Percentiles rank a stretch among this genome's conserved stretches.
Conservation (phyloP, 2,797 vertebrate species). For the Leucoraja ocellata region DNA sequence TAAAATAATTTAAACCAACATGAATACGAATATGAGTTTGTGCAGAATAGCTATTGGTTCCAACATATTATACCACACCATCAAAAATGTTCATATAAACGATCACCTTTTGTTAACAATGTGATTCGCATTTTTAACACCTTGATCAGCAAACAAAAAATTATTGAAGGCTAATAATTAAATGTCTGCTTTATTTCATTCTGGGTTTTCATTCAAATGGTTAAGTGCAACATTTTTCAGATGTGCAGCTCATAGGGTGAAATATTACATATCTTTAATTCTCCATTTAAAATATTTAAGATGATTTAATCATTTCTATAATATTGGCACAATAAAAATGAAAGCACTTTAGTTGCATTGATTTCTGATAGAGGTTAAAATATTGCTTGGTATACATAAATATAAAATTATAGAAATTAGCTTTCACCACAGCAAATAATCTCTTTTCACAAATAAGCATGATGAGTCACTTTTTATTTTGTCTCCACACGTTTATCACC, state of each 20-base stretch:
- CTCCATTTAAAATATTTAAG: conserved; percentile 46
- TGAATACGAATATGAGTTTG: background rate
- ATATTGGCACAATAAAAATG: conserved; percentile 53
- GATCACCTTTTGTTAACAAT: background rate
- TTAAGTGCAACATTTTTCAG: background rate
- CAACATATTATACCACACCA: background rate
- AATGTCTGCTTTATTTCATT: background rate
- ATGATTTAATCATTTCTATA: conserved; percentile 54
- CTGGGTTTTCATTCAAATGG: background rate
- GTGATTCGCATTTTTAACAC: background rate
- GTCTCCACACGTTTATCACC: conserved; percentile 54
- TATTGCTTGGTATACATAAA: conserved; percentile 53
- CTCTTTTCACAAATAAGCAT: conserved; percentile 58
- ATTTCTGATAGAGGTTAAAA: conserved; percentile 55
- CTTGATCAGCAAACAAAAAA: background rate
- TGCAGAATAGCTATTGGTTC: background rate
- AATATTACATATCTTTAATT: conserved; percentile 44
- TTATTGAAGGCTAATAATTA: background rate
- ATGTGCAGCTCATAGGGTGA: background rate
- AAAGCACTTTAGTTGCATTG: conserved; percentile 52
- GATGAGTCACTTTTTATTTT: conserved; percentile 59
- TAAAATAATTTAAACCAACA: background rate
- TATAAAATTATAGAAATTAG: conserved; percentile 58
- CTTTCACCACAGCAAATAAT: conserved; percentile 57
- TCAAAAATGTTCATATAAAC: background rate